These are phyloP conservation scores for Rhagophthalmus giganteus DNA, from an alignment of 2,888 invertebrate species.

Conservation along the genomic window DNA sequence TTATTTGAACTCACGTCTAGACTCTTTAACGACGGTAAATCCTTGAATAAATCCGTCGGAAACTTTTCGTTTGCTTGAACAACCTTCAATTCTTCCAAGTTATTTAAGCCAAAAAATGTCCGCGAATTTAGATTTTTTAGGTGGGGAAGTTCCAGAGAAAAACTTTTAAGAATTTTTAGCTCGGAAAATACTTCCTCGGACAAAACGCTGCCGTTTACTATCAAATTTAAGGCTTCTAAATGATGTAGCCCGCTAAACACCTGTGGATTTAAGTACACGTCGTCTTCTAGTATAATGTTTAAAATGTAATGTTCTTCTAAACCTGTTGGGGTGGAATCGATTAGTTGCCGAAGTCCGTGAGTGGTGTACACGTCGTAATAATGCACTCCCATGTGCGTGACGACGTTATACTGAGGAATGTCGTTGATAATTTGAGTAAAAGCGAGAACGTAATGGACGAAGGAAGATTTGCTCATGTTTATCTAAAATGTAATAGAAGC, in stretches of 20 bases:
- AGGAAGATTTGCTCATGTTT: not conserved
- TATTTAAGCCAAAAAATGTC: slow-evolving; percentile 2
- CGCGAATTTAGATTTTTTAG: not conserved
- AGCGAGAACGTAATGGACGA: slow-evolving; percentile 8
- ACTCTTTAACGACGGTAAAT: not conserved
- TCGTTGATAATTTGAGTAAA: not conserved
- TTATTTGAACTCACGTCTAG: slow-evolving; percentile 12
- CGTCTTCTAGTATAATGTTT: slow-evolving; percentile 3
- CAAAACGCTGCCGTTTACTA: slow-evolving; percentile 1
- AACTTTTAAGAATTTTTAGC: slow-evolving; percentile 3
- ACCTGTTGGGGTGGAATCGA: not conserved
- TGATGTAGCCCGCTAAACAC: slow-evolving; percentile 1
- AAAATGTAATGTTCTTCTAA: slow-evolving; percentile 10
- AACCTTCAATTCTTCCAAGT: slow-evolving; percentile 7
- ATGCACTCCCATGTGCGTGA: not conserved
- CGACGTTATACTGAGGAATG: not conserved
- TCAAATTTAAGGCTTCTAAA: slow-evolving; percentile 11
- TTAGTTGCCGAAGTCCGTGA: slow-evolving; percentile 4
- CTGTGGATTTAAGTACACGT: not conserved
- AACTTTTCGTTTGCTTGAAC: not conserved
- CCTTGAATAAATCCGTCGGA: slow-evolving; percentile 5
- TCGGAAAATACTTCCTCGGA: not conserved
- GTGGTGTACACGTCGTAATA: slow-evolving; percentile 6
- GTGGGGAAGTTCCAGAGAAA: not conserved
- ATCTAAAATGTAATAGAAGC: slow-evolving; percentile 1